Base-by-base conservation (phyloP, 2,113 vertebrate genomes). In the Muscicapa adusta region DNA sequence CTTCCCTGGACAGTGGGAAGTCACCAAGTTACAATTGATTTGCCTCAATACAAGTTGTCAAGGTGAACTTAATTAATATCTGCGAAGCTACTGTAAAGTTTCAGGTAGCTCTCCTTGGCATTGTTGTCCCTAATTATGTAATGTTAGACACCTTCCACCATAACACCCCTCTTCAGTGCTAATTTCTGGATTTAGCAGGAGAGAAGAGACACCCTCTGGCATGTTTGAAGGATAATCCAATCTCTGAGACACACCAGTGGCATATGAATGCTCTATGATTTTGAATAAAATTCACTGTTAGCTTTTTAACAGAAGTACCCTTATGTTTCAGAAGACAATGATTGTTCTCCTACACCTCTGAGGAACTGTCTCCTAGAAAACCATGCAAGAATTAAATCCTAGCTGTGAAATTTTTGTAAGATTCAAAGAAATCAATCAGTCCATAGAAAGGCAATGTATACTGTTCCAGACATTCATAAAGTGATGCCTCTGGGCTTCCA, bases 201-300 rank as follows among this genome's bases (percentile, higher is more conserved):
- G 54, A 86, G 60, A 94, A 83, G 74, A 95, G 74, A 91, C 70
- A 91, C 81, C 74, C 89, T 89, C 81, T 83, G 85, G 81, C 9
- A 19, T 22, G 18, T 89, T 16, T 34, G 65, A 42, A 91, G 50
- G 66, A 82, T 54, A 91, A 92, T 61, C 77, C 87, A 68, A 9
- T 83, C 74, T 89, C 89, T 6, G 2, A 89, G 80, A 85, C 24
- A 23, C 36, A 42, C 18, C 61, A 65, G 42, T 4, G n/a, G 45
- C 50, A 38, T 4, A 61, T 0, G 29, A 89, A 81, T 2, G 0
- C n/a, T 43, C 71, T 29, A n/a, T 3, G 8, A 47, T 54, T 85
- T 51, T 2, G 18, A 76, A 76, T 34, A 75, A 74, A 85, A 82
- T 54, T 50, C 63, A 75, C 66, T 54, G 0, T n/a, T n/a, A 92